Evolutionary conservation across 2,113 vertebrate genomes (phyloP), one percentile per base, ranked within the genome.

Genomic region (Apteryx owenii): DNA sequence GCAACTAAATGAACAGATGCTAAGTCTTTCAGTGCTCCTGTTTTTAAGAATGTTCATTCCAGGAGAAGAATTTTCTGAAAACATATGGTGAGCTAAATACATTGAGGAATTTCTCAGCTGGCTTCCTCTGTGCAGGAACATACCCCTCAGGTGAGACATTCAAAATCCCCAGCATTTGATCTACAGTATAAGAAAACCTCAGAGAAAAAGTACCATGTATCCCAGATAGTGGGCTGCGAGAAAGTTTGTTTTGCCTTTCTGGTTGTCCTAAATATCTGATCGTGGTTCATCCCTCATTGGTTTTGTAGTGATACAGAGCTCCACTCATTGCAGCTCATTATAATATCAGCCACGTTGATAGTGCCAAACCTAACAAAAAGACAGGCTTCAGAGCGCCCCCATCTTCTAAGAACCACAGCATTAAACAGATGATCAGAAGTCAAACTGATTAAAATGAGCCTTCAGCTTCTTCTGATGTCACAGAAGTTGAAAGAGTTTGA

Each of bases 1-100:
- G 72, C 46, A 95, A 93, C 60, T 85, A 96, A 96, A 89, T 94
- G 81, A 93, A 90, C 58, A 95, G 50, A 95, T 71, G 80, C 69
- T 62, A 95, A 58, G 33, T 81, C 58, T 91, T 31, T 94, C 92
- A 62, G 61, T 60, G 75, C 68, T 10, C 26, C 56, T 91, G 10
- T 26, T 75, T 88, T 82, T 26, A 95, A 95, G 40, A 92, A 85
- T 81, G 29, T 79, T 97, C 64, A 44, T 85, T 95, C 14, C 31
- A 93, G 60, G 44, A 95, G 31, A 94, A 91, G 5, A 90, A 40
- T 81, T 65, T 94, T 96, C 84, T 91, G 70, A 93, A 85, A 95
- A 76, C n/a, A 81, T 69, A 95, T 61, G 79, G 21, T 76, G 21
- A 95, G 87, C 54, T 91, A 96, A 95, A 95, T 75, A 90, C 44